These are phyloP conservation scores for Phoxinus dragarum DNA, from an alignment of 2,797 vertebrate species.

Conservation along the genomic window DNA sequence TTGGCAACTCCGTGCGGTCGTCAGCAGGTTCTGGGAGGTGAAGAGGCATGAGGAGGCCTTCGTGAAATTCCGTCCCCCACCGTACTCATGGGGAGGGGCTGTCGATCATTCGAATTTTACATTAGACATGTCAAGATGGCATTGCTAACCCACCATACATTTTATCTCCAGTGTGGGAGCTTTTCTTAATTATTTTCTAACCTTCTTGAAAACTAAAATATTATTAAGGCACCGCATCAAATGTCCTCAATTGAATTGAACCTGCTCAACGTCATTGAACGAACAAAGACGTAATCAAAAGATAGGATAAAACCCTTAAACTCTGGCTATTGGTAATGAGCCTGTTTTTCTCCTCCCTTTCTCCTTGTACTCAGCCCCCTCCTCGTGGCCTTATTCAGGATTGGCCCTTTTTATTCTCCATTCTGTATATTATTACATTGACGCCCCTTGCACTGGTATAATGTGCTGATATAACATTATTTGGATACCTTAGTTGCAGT, in stretches of 20 bases:
- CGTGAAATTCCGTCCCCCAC: too few species aligned
- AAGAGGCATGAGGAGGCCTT: too few species aligned
- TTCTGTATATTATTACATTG: not conserved
- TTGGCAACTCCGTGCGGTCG: too few species aligned
- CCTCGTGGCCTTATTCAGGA: not conserved
- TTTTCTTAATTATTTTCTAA: conserved; percentile 26
- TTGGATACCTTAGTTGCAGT: conserved; percentile 47
- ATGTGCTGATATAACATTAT: conserved; percentile 54
- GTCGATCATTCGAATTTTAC: conserved; percentile 20
- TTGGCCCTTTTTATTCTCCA: not conserved
- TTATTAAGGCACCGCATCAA: conserved; percentile 28
- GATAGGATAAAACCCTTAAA: conserved; percentile 25
- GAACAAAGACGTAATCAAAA: conserved; percentile 36
- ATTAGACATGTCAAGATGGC: conserved; percentile 27
- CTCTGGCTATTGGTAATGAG: conserved; percentile 4
- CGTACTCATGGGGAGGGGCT: too few species aligned
- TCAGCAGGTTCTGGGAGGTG: too few species aligned
- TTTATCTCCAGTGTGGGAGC: conserved; percentile 27
- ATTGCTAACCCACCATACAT: conserved; percentile 28
- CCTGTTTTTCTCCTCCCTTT: conserved; percentile 16
- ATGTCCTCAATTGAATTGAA: conserved; percentile 2
- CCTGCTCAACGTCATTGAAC: not conserved
- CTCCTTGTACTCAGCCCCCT: not conserved
- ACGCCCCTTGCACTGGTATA: conserved; percentile 24
- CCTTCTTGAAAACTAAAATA: conserved; percentile 26